Percentiles rank a stretch among this genome's conserved stretches.
phyloP scores from a whole-genome alignment of 2,113 vertebrate genomes.

The Struthio camelus region DNA sequence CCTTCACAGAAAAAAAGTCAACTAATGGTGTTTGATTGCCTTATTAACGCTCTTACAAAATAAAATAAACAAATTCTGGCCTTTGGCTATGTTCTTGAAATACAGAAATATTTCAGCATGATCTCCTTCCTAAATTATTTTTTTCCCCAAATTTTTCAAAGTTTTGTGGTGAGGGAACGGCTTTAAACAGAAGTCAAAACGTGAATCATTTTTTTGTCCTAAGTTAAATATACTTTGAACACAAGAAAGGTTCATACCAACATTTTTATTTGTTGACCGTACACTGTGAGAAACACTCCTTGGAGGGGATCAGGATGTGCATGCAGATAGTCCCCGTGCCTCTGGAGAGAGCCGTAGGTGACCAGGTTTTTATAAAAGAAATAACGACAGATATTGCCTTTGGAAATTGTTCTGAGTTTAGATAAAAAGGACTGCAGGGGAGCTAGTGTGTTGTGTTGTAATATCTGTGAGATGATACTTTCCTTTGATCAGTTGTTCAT shows the following conservation, averaged over 20 bases:
- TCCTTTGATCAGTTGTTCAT: background rate
- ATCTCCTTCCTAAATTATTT: background rate
- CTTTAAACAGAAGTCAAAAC: background rate
- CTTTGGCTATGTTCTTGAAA: background rate
- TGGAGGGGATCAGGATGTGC: background rate
- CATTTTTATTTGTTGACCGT: background rate
- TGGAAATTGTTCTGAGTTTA: background rate
- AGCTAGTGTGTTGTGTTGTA: background rate
- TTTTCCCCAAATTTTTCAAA: background rate
- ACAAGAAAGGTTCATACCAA: background rate
- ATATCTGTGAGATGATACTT: background rate
- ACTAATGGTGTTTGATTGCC: too few species aligned
- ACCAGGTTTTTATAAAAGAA: background rate
- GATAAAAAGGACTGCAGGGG: background rate
- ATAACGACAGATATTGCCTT: background rate
- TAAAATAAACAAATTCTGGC: background rate
- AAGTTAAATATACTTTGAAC: background rate
- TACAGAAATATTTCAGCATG: background rate
- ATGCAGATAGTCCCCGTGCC: background rate
- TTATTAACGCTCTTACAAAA: background rate
- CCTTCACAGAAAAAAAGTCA: background rate
- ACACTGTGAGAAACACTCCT: background rate
- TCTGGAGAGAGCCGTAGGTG: background rate
- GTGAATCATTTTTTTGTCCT: background rate
- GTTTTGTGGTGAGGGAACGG: background rate